These are phyloP conservation scores for Phymorhynchus buccinoides DNA, from an alignment of 1,140 invertebrate species.

Conservation along the genomic window DNA sequence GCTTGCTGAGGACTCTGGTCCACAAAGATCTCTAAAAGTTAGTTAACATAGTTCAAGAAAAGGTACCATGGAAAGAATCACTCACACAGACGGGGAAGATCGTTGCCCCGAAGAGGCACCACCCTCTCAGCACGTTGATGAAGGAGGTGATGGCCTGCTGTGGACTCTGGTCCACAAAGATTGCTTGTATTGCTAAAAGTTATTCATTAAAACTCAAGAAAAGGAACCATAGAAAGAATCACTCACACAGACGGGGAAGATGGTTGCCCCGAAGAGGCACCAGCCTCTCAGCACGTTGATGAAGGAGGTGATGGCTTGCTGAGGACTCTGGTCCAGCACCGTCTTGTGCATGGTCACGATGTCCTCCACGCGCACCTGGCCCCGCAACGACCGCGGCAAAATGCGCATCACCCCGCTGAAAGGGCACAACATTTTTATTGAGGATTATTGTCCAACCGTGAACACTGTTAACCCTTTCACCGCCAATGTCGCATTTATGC, in stretches of 20 bases:
- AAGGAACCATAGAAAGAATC: too few species aligned
- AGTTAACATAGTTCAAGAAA: too few species aligned
- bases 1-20: too few species aligned
- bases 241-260: constrained; percentile 92
- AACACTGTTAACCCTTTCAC: too few species aligned
- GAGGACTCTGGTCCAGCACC: constrained; percentile 84
- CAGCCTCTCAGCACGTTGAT: constrained; percentile 94
- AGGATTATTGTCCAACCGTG: too few species aligned
- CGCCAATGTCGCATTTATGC: too few species aligned
- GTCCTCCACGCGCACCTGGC: constrained; percentile 63
- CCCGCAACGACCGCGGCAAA: constrained; percentile 67
- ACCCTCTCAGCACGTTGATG: constrained; percentile 93
- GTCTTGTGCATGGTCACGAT: constrained; percentile 90
- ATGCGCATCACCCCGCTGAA: constrained; percentile 71
- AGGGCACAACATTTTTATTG: too few species aligned
- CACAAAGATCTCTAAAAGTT: not conserved
- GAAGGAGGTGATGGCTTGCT: constrained; percentile 92
- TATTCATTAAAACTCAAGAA: too few species aligned
- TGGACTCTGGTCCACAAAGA: constrained; percentile 86
- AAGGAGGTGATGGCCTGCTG: constrained; percentile 92
- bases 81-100: constrained; percentile 94
- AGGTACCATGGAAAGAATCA: not conserved
- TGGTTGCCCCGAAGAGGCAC: constrained; percentile 92
- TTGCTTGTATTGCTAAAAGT: too few species aligned
- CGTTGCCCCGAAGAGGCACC: constrained; percentile 92